Evolutionary conservation across 2,797 vertebrate genomes (phyloP).

Genomic region (Eleutherodactylus coqui): DNA sequence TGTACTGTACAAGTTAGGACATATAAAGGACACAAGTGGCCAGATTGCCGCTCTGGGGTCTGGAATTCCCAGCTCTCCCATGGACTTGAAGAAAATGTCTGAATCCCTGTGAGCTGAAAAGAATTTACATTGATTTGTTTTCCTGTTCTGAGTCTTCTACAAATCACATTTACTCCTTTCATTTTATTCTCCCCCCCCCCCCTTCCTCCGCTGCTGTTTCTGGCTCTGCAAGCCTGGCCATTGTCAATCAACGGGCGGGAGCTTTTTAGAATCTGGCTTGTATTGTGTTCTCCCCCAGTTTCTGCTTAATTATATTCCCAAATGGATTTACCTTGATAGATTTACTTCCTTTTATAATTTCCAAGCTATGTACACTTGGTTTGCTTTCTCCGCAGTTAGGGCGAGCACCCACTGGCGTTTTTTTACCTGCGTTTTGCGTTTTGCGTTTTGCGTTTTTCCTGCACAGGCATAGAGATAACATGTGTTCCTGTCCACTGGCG

Average conservation of each 20-base stretch:
- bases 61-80: slow-evolving; percentile 50
- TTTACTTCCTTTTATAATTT: slow-evolving; percentile 82
- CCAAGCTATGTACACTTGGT: slow-evolving; percentile 73
- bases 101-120: slow-evolving; percentile 67
- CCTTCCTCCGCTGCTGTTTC: slow-evolving; percentile 33
- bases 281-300: slow-evolving; percentile 74
- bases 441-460: too few relatives aligned
- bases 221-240: slow-evolving; percentile 74
- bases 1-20: slow-evolving; percentile 60
- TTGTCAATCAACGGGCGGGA: slow-evolving; percentile 83
- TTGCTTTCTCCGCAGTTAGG: slow-evolving; percentile 68
- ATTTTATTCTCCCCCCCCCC: slow-evolving; percentile 67
- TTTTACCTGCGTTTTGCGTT: too few relatives aligned
- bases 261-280: slow-evolving; percentile 74
- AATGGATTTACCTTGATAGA: slow-evolving; percentile 77
- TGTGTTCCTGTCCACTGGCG: too few relatives aligned
- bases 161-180: slow-evolving; percentile 77
- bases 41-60: slow-evolving; percentile 62
- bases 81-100: slow-evolving; percentile 63
- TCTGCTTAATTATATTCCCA: slow-evolving; percentile 78
- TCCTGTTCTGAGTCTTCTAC: slow-evolving; percentile 72
- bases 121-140: slow-evolving; percentile 72
- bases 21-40: slow-evolving; percentile 63
- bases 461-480: too few relatives aligned
- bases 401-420: too few relatives aligned